Evolutionary conservation across 2,888 invertebrate species (phyloP).

Genomic region (Pantelozetes paolii): DNA sequence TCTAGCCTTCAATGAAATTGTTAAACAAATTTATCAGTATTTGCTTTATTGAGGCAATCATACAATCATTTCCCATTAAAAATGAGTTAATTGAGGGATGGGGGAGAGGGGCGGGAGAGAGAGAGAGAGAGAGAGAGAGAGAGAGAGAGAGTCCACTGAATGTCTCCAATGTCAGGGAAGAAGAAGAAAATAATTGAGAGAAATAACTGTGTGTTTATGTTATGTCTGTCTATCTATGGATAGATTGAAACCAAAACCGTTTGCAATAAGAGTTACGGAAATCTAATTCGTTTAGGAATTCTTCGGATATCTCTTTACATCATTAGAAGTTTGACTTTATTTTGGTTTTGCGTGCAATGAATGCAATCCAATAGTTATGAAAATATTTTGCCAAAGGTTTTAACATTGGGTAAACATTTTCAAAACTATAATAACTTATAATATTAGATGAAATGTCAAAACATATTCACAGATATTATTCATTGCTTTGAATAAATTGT

Average conservation of each 20-base stretch:
- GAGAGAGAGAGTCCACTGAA: neutral
- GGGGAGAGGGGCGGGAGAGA: neutral
- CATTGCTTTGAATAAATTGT: too few species aligned
- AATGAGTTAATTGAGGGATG: constrained; percentile 4
- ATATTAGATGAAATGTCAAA: neutral
- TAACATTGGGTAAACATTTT: neutral
- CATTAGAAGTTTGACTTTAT: constrained; percentile 9
- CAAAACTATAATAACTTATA: neutral
- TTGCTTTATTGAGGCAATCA: too few species aligned
- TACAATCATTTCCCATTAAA: neutral
- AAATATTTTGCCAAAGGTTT: neutral
- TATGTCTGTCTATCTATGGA: neutral
- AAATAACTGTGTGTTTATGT: neutral
- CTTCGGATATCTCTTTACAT: constrained; percentile 13
- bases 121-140: constrained; percentile 11
- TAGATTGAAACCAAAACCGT: neutral
- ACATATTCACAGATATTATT: neutral
- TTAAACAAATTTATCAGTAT: neutral
- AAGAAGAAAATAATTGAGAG: neutral
- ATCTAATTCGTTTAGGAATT: constrained; percentile 16
- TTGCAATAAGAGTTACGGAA: neutral
- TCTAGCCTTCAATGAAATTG: too few species aligned
- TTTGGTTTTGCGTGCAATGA: constrained; percentile 10
- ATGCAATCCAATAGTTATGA: constrained; percentile 9
- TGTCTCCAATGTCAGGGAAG: neutral